These are phyloP conservation scores for Geodia barretti DNA, from an alignment of 37 sponge, comb jelly and placozoan genomes.

Conservation along the genomic window DNA sequence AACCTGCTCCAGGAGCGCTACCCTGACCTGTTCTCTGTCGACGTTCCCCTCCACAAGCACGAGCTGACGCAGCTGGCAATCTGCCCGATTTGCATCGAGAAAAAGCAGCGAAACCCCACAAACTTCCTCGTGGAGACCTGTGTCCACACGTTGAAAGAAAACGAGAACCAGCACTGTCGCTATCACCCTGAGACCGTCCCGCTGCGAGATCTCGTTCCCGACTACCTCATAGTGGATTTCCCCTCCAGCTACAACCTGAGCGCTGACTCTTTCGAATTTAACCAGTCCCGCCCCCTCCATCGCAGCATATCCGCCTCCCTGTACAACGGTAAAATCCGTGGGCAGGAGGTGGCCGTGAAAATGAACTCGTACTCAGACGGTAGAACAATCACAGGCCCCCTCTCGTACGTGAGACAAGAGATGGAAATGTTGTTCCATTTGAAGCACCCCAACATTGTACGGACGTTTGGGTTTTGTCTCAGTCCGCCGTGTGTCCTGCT, in stretches of 20 bases:
- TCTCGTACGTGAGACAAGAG: constrained; percentile 64
- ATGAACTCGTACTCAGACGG: neutral
- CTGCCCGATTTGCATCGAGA: constrained; percentile 59
- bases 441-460: constrained; percentile 68
- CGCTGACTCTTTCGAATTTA: constrained; percentile 4
- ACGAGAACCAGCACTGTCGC: constrained; percentile 39
- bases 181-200: constrained; percentile 51
- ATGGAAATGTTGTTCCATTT: constrained; percentile 49
- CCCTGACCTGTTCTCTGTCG: constrained; percentile 59
- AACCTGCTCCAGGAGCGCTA: constrained; percentile 67
- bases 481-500: constrained; percentile 57
- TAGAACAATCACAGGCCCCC: constrained; percentile 41
- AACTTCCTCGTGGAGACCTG: constrained; percentile 65
- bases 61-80: constrained; percentile 64
- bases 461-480: constrained; percentile 48
- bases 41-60: constrained; percentile 40
- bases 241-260: constrained; percentile 26
- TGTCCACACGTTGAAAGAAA: constrained; percentile 37
- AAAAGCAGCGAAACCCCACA: constrained; percentile 23
- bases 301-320: constrained; percentile 14
- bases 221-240: constrained; percentile 66
- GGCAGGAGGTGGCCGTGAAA: constrained; percentile 33
- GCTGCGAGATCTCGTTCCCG: constrained; percentile 61
- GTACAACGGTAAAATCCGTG: constrained; percentile 20
- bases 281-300: constrained; percentile 37